These are phyloP conservation scores for Cephus nigrinus DNA, from an alignment of 2,888 invertebrate species.

Conservation along the genomic window DNA sequence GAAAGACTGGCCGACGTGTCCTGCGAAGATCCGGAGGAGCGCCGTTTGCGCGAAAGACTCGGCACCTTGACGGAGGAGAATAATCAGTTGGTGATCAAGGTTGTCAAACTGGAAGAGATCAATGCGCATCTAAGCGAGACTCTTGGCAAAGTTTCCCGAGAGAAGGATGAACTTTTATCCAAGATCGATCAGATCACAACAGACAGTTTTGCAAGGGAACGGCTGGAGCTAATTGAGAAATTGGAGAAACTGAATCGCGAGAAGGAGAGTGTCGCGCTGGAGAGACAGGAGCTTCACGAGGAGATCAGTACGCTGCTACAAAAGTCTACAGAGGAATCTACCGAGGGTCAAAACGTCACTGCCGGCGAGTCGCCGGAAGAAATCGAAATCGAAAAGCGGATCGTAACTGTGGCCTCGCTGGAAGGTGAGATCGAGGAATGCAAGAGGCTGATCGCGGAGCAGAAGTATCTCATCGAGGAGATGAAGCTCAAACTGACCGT, in stretches of 20 bases:
- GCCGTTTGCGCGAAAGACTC: constrained; percentile 22
- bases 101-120: constrained; percentile 35
- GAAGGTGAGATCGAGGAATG: constrained; percentile 65
- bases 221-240: constrained; percentile 77
- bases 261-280: constrained; percentile 70
- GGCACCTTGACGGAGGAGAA: constrained; percentile 35
- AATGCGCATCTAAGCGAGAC: constrained; percentile 68
- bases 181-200: constrained; percentile 71
- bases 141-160: constrained; percentile 72
- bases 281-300: constrained; percentile 62
- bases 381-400: constrained; percentile 20
- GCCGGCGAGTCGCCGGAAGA: constrained; percentile 21
- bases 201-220: constrained; percentile 72
- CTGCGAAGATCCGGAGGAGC: constrained; percentile 10
- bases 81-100: constrained; percentile 22
- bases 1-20: constrained; percentile 25
- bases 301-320: constrained; percentile 64
- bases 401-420: constrained; percentile 36
- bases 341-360: constrained; percentile 24
- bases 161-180: constrained; percentile 74
- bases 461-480: constrained; percentile 70
- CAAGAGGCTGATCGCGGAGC: constrained; percentile 71
- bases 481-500: constrained; percentile 71
- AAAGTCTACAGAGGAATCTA: constrained; percentile 61
- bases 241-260: constrained; percentile 74